phyloP scores from a whole-genome alignment of 2,888 invertebrate species.

The Nomada ruficornis region DNA sequence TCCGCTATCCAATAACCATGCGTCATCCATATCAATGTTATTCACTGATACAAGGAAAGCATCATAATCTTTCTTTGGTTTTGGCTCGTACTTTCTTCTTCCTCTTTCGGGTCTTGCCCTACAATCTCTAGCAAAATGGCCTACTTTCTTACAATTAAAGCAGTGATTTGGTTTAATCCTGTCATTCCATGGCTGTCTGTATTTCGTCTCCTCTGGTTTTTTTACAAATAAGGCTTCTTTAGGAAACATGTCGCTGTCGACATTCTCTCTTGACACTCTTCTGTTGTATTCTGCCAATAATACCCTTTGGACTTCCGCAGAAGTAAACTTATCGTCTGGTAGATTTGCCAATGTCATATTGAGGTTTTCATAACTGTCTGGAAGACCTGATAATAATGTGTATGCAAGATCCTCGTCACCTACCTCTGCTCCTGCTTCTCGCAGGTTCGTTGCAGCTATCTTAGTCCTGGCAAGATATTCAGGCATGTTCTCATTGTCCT shows the following conservation, averaged over 20 bases:
- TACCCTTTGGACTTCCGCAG: neutral
- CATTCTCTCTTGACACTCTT: neutral
- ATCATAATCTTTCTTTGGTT: neutral
- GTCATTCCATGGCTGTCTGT: neutral
- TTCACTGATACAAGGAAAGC: neutral
- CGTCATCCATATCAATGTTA: neutral
- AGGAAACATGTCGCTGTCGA: neutral
- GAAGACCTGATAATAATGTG: constrained; percentile 9
- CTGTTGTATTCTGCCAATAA: neutral
- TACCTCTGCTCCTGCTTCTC: constrained; percentile 17
- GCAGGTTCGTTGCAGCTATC: constrained; percentile 5
- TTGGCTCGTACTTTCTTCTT: neutral
- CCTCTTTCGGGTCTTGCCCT: neutral
- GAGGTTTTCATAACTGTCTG: neutral
- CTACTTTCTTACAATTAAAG: neutral
- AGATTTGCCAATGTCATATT: constrained; percentile 7
- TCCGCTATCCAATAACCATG: neutral
- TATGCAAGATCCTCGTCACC: constrained; percentile 18
- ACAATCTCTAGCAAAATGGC: neutral
- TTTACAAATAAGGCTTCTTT: neutral
- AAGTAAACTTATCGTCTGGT: constrained; percentile 12
- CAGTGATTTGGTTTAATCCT: neutral
- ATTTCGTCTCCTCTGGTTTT: neutral
- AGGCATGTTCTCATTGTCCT: constrained; percentile 5
- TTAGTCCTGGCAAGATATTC: constrained; percentile 3